Base-by-base conservation (phyloP, 2,888 invertebrate species). In the Lasioglossum malachurum region DNA sequence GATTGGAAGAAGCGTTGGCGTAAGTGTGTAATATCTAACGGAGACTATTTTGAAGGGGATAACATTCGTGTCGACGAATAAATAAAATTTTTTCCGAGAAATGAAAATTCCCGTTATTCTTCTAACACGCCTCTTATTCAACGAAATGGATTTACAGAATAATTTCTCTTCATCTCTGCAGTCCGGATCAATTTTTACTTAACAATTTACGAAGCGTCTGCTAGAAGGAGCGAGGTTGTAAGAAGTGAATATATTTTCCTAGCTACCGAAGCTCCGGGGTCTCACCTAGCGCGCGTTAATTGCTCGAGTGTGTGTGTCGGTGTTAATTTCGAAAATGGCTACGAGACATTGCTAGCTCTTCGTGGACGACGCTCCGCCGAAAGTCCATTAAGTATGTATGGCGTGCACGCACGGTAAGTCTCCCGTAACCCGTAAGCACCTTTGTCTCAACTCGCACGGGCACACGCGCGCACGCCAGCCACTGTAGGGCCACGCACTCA, bases 361-460 rank as follows among this genome's bases (percentile, higher is more conserved):
- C 41, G 73, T 44, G 60, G 80, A 78, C 75, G 83, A 57, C 57
- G 71, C 49, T 76, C 67, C 88, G 80, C 88, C 88, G 78, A 88
- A 88, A 88, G 78, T 87, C 60, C 88, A 87, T 88, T 88, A 88
- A 69, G 84, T 87, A 87, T 88, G 88, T 87, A 88, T 84, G 80
- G 84, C 88, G 88, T 84, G 88, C 88, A 87, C 71, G 79, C 87
- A 67, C 88, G 75, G 79, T 76, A 83, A 87, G 83, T 75, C 82
- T 84, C 82, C 84, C 78, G 76, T 87, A 87, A 84, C 87, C 82
- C 84, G 84, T 88, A 88, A 82, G 88, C 88, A 87, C 87, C 88
- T 87, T 87, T 87, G 87, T 87, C 83, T 87, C 87, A 60, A 87
- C 87, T 75, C 83, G 87, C 76, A 77, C 81, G 79, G 79, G 46